These are phyloP conservation scores for Ischnura elegans DNA, from an alignment of 2,888 invertebrate genomes.

Conservation along the genomic window DNA sequence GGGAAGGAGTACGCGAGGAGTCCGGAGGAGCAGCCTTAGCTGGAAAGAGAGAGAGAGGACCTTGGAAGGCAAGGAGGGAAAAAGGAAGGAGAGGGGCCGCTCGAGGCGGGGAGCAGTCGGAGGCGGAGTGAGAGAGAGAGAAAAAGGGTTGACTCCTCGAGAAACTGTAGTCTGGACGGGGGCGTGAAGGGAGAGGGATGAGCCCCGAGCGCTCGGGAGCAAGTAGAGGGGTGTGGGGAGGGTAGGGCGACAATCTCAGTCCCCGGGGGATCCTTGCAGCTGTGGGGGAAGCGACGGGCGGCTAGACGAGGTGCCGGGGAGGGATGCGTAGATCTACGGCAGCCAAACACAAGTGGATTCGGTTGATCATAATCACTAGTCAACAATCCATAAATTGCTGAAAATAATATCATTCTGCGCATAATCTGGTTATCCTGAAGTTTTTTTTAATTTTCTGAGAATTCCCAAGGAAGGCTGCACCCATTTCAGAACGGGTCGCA, in stretches of 20 bases:
- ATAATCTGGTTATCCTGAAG: no score
- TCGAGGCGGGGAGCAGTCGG: not conserved
- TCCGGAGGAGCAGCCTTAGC: not conserved
- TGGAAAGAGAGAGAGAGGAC: not conserved
- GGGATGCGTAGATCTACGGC: not conserved
- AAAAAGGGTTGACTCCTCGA: slow-evolving; percentile 43
- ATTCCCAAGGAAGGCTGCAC: no score
- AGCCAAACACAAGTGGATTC: no score
- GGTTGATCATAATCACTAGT: no score
- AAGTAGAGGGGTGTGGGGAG: not conserved
- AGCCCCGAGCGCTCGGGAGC: not conserved
- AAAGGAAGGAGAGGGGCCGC: not conserved
- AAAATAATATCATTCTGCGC: no score
- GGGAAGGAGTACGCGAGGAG: slow-evolving; percentile 10
- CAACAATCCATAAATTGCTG: no score
- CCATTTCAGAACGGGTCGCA: no score
- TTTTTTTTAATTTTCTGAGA: no score
- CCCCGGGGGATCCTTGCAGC: slow-evolving; percentile 50
- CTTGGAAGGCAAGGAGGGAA: not conserved
- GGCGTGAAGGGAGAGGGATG: not conserved
- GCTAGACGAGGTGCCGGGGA: no score
- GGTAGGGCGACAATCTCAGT: slow-evolving; percentile 5
- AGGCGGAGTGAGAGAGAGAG: not conserved
- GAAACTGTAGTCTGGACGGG: slow-evolving; percentile 7
- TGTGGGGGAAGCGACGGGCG: not conserved